Conservation (phyloP, 2,113 vertebrate species). For the Gymnarchus niloticus region DNA sequence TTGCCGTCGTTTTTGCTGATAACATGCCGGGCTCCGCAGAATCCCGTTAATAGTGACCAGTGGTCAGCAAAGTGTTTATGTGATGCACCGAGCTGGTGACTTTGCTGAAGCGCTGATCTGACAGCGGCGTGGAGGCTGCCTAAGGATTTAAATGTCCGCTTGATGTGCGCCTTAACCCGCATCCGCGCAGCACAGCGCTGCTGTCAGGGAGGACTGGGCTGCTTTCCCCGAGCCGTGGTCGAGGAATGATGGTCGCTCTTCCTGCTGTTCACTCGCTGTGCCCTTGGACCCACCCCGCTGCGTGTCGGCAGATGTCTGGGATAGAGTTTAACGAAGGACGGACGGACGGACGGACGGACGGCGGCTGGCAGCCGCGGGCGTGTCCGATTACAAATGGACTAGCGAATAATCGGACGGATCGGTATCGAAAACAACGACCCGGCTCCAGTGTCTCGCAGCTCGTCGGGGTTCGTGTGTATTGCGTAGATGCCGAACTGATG, state of each 20-base stretch:
- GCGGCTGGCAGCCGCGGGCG: neutral
- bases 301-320: neutral
- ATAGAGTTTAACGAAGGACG: neutral
- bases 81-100: constrained; percentile 51
- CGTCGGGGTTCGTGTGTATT: neutral
- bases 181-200: constrained; percentile 49
- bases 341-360: neutral
- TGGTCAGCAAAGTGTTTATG: constrained; percentile 32
- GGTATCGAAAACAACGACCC: neutral
- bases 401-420: neutral
- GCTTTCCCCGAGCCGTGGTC: constrained; percentile 44
- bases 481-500: neutral
- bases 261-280: constrained; percentile 56
- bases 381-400: constrained; percentile 4
- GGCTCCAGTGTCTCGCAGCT: neutral
- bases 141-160: constrained; percentile 48
- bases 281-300: constrained; percentile 37
- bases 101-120: neutral
- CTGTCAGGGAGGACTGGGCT: constrained; percentile 50
- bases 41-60: constrained; percentile 1
- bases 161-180: constrained; percentile 59
- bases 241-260: constrained; percentile 44
- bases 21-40: neutral
- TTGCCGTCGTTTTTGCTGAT: constrained; percentile 6
- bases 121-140: neutral